Percentiles rank a stretch among this genome's conserved stretches.
Conservation (phyloP, 2,113 vertebrate genomes). For the Tetraodon nigroviridis region DNA sequence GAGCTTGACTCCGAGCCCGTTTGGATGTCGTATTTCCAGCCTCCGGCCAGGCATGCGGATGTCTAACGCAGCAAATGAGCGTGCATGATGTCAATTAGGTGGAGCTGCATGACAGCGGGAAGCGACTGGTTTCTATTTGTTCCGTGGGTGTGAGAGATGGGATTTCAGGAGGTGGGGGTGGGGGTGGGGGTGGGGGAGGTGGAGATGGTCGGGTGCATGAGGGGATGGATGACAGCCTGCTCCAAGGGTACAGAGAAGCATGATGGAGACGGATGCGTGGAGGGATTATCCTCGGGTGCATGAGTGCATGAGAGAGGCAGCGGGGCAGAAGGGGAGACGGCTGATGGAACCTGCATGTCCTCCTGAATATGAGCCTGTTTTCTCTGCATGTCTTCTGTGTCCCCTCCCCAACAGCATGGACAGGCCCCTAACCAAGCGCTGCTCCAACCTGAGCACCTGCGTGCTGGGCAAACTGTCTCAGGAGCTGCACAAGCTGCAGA, state of each 20-base stretch:
- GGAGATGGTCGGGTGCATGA: neutral
- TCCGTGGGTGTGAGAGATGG: slow-evolving; percentile 36
- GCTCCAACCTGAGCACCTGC: slow-evolving; percentile 90
- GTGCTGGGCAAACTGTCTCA: slow-evolving; percentile 85
- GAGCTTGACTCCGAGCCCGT: slow-evolving; percentile 52
- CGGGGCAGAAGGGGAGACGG: neutral
- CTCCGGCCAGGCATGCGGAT: slow-evolving; percentile 49
- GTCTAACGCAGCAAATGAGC: slow-evolving; percentile 39
- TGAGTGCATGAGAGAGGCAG: slow-evolving; percentile 49
- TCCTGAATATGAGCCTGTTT: slow-evolving; percentile 61
- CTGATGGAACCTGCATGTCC: slow-evolving; percentile 48
- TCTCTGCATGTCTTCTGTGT: slow-evolving; percentile 80
- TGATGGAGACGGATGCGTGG: slow-evolving; percentile 20
- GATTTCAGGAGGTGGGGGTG: slow-evolving; percentile 40
- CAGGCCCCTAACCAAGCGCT: slow-evolving; percentile 85
- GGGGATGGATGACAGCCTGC: neutral
- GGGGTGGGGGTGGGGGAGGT: slow-evolving; percentile 5
- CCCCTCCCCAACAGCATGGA: slow-evolving; percentile 78
- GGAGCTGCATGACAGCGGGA: slow-evolving; percentile 62
- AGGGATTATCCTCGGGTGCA: slow-evolving; percentile 26
- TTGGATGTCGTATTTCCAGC: slow-evolving; percentile 33
- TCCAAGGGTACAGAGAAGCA: slow-evolving; percentile 19
- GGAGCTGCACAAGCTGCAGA: slow-evolving; percentile 88
- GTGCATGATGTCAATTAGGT: slow-evolving; percentile 61
- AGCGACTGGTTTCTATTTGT: slow-evolving; percentile 47